Evolutionary conservation across 2,888 invertebrate species (phyloP).

Genomic region (Coremacera marginata): DNA sequence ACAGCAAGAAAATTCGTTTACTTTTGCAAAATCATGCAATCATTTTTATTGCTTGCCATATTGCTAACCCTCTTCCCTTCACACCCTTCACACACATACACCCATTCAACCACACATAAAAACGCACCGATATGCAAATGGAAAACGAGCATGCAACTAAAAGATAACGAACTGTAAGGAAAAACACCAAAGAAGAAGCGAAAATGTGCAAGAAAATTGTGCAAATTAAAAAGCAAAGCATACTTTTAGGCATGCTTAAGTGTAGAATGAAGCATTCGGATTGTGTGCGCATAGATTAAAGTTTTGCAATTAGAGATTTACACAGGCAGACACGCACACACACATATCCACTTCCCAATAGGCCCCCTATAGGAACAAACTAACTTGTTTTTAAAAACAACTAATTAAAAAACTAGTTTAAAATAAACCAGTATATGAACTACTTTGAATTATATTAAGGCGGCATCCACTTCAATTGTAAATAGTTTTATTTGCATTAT

Average conservation of each 20-base stretch:
- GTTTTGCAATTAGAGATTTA: conserved; percentile 17
- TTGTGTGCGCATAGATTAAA: conserved; percentile 8
- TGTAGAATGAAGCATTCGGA: background rate
- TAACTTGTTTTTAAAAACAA: too few relatives aligned
- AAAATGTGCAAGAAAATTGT: background rate
- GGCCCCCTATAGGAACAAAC: too few relatives aligned
- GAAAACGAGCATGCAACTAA: background rate
- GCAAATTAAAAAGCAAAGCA: background rate
- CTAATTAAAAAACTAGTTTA: too few relatives aligned
- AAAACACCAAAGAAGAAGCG: background rate
- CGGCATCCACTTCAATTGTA: too few relatives aligned
- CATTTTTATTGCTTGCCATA: background rate
- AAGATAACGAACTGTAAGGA: background rate
- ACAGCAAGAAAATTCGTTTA: background rate
- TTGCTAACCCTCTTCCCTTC: background rate
- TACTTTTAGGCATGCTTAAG: background rate
- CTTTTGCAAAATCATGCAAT: conserved; percentile 1
- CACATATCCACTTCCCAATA: too few relatives aligned
- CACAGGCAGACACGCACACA: background rate
- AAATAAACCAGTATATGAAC: too few relatives aligned
- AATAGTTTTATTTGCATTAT: too few relatives aligned
- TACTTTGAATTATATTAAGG: too few relatives aligned
- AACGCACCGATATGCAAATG: too few relatives aligned
- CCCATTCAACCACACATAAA: too few relatives aligned
- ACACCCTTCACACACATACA: background rate